A percentile compares a stretch with the other conserved stretches of the same genome.
phyloP scores from a whole-genome alignment of 2,888 invertebrate species.

The Lordiphosa fenestrarum region DNA sequence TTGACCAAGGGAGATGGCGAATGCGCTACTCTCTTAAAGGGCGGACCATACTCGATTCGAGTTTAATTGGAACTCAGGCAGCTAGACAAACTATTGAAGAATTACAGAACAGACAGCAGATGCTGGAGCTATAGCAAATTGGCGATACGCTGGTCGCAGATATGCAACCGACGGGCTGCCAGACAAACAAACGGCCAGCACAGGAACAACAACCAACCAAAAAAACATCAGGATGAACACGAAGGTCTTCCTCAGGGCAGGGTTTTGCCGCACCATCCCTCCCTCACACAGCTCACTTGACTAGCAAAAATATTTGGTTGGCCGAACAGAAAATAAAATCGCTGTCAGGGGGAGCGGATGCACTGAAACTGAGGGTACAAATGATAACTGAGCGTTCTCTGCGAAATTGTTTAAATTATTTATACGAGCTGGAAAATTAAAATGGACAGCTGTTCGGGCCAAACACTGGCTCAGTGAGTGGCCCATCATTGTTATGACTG shows the following conservation, averaged over 20 bases:
- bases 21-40: slow-evolving; percentile 16
- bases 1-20: slow-evolving; percentile 28
- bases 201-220: slow-evolving; percentile 19
- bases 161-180: slow-evolving; percentile 41
- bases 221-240: slow-evolving; percentile 12
- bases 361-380: slow-evolving; percentile 23
- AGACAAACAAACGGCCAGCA: slow-evolving; percentile 26
- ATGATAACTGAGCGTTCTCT: slow-evolving; percentile 38
- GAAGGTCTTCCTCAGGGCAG: slow-evolving; percentile 18
- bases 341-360: slow-evolving; percentile 35
- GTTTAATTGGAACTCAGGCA: slow-evolving; percentile 51
- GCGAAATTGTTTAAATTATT: slow-evolving; percentile 58
- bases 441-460: slow-evolving; percentile 58
- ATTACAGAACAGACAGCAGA: slow-evolving; percentile 29
- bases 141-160: slow-evolving; percentile 42
- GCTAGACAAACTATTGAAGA: slow-evolving; percentile 43
- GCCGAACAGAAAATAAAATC: slow-evolving; percentile 20
- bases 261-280: background rate
- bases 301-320: slow-evolving; percentile 38
- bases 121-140: slow-evolving; percentile 39
- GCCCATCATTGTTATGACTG: slow-evolving; percentile 8
- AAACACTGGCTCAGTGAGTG: slow-evolving; percentile 35
- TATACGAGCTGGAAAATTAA: slow-evolving; percentile 51
- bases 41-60: slow-evolving; percentile 30
- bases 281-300: slow-evolving; percentile 15